Evolutionary conservation across 1,140 invertebrate genomes (phyloP).

Genomic region (Aethina tumida): DNA sequence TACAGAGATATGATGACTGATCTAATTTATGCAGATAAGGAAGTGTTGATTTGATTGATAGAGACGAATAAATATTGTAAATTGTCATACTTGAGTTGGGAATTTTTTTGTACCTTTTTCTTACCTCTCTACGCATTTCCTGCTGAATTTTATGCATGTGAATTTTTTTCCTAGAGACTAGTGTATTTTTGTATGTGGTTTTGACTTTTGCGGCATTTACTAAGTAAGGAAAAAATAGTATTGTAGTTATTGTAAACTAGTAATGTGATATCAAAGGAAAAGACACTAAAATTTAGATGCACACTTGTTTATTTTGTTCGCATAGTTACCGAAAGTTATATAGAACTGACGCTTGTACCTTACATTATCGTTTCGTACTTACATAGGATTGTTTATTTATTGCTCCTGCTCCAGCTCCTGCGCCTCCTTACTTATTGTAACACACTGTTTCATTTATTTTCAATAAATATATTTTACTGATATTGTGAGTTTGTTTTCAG

Average conservation of each 20-base stretch:
- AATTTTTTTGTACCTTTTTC: no score
- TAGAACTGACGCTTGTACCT: constrained; percentile 32
- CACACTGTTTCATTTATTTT: constrained; percentile 8
- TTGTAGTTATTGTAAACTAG: background rate
- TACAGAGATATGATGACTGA: no score
- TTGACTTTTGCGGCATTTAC: constrained; percentile 17
- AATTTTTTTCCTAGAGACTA: no score
- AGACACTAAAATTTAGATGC: constrained; percentile 11
- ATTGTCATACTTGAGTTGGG: no score
- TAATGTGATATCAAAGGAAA: constrained; percentile 20
- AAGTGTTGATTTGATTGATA: no score
- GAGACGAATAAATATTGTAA: no score
- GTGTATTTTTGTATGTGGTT: constrained; percentile 10
- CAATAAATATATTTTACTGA: constrained; percentile 17
- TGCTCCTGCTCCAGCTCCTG: background rate
- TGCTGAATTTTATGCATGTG: no score
- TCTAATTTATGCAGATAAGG: no score
- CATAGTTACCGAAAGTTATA: constrained; percentile 29
- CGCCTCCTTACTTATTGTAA: constrained; percentile 2
- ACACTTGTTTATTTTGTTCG: constrained; percentile 6
- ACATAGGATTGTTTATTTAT: constrained; percentile 8
- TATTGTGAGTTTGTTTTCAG: constrained; percentile 28
- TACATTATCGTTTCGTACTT: constrained; percentile 13
- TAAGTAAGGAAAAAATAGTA: constrained; percentile 6
- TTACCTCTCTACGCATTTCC: no score